These are phyloP conservation scores for Pedicia rivosa DNA, from an alignment of 2,888 invertebrate species.

Conservation along the genomic window DNA sequence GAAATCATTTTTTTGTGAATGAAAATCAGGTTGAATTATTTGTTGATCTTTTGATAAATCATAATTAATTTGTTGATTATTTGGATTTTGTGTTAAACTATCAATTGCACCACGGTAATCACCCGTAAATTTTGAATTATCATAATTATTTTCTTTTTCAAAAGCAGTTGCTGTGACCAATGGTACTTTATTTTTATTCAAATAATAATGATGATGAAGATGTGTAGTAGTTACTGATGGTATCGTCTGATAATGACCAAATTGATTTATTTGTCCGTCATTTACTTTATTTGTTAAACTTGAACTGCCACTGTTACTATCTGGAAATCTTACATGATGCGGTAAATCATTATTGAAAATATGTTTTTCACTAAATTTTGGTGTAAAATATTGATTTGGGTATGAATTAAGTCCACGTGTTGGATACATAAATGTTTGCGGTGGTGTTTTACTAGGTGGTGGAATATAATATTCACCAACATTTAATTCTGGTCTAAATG, in stretches of 20 bases:
- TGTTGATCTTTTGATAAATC: not conserved
- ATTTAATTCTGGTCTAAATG: not conserved
- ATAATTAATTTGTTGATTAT: conserved; percentile 1
- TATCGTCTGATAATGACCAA: too few species aligned
- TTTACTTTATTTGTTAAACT: conserved; percentile 1
- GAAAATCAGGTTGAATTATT: not conserved
- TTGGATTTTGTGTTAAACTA: not conserved
- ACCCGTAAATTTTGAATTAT: not conserved
- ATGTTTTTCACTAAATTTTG: not conserved
- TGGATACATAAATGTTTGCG: not conserved
- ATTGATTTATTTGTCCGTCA: not conserved
- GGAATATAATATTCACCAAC: conserved; percentile 3
- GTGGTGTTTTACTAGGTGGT: not conserved
- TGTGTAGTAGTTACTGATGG: conserved; percentile 22
- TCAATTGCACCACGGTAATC: not conserved
- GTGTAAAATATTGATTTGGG: not conserved
- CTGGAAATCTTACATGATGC: conserved; percentile 5
- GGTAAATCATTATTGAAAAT: conserved; percentile 4
- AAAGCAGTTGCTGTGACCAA: conserved; percentile 5
- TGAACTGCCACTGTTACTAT: not conserved
- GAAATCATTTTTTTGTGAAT: conserved; percentile 5
- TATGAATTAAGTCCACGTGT: not conserved
- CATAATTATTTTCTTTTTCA: conserved; percentile 3
- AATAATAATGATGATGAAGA: conserved; percentile 30
- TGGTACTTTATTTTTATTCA: conserved; percentile 15